Evolutionary conservation across 1,140 invertebrate species (phyloP).

Genomic region (Zaprionus davidi): DNA sequence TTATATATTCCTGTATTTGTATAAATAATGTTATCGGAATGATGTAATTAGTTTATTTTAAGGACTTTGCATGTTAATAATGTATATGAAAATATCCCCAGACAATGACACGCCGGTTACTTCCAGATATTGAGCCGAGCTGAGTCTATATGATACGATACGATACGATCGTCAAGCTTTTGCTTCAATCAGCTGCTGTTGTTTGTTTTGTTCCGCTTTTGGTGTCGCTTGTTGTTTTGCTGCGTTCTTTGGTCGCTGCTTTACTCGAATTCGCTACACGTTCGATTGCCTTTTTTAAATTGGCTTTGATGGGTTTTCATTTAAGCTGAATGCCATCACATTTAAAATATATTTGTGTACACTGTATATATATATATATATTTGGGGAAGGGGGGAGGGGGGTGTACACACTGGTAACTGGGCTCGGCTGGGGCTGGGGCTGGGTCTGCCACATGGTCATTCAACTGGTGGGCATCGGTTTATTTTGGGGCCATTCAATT

Average conservation of each 20-base stretch:
- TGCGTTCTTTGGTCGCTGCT: slow-evolving; percentile 44
- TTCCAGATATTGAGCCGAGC: slow-evolving; percentile 5
- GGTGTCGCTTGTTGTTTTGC: slow-evolving; percentile 13
- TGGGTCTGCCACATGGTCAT: not conserved
- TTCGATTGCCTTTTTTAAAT: slow-evolving; percentile 79
- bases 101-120: slow-evolving; percentile 2
- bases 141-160: too few species aligned
- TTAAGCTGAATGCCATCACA: slow-evolving; percentile 69
- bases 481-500: slow-evolving; percentile 3
- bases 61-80: not conserved
- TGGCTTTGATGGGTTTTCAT: slow-evolving; percentile 76
- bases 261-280: slow-evolving; percentile 70
- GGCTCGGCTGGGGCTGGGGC: not conserved
- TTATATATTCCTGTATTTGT: too few species aligned
- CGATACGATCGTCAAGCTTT: slow-evolving; percentile 29
- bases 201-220: slow-evolving; percentile 34
- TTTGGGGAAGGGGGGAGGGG: not conserved
- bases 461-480: slow-evolving; percentile 6
- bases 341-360: slow-evolving; percentile 28
- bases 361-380: not conserved
- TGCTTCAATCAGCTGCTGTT: slow-evolving; percentile 44
- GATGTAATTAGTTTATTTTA: not conserved
- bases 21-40: not conserved
- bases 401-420: not conserved
- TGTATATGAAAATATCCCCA: not conserved